A percentile compares a stretch with the other conserved stretches of the same genome.
Evolutionary conservation across 1,140 invertebrate genomes (phyloP).

Genomic region (Aphidius gifuensis): DNA sequence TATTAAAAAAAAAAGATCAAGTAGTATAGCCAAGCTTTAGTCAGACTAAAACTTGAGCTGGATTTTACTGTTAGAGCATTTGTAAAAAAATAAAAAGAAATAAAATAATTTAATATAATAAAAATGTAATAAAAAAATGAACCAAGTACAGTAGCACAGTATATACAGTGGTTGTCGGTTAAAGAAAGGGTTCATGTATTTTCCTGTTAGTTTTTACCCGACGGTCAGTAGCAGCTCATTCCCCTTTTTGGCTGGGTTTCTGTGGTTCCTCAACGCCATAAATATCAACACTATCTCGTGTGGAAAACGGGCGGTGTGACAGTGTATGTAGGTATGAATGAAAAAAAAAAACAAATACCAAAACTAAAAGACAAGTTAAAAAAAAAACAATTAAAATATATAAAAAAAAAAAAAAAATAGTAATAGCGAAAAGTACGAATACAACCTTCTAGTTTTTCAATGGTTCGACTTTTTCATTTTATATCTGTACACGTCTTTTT

Average conservation of each 20-base stretch:
- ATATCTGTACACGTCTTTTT: too few species aligned
- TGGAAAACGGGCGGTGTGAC: constrained; percentile 14
- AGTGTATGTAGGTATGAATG: constrained; percentile 4
- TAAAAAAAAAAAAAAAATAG: constrained; percentile 19
- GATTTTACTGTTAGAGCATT: too few species aligned
- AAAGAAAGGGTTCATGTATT: constrained; percentile 31
- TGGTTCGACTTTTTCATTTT: constrained; percentile 1
- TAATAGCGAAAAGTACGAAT: constrained; percentile 24
- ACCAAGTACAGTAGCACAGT: too few species aligned
- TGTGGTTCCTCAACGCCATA: constrained; percentile 35
- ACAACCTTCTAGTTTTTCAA: constrained; percentile 6
- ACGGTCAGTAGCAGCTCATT: constrained; percentile 27
- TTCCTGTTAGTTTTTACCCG: constrained; percentile 34
- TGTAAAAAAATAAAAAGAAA: too few species aligned
- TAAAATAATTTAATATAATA: too few species aligned
- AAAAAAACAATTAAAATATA: constrained; percentile 8
- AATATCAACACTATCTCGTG: constrained; percentile 34
- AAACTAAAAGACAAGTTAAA: constrained; percentile 13
- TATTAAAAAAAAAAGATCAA: too few species aligned
- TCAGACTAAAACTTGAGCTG: too few species aligned
- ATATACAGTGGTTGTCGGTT: constrained; percentile 19
- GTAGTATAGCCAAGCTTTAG: too few species aligned
- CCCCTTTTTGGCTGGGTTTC: constrained; percentile 17
- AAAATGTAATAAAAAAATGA: too few species aligned
- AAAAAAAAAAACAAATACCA: too few species aligned